Evolutionary conservation across 2,113 vertebrate genomes (phyloP).

Genomic region (Camelus dromedarius): DNA sequence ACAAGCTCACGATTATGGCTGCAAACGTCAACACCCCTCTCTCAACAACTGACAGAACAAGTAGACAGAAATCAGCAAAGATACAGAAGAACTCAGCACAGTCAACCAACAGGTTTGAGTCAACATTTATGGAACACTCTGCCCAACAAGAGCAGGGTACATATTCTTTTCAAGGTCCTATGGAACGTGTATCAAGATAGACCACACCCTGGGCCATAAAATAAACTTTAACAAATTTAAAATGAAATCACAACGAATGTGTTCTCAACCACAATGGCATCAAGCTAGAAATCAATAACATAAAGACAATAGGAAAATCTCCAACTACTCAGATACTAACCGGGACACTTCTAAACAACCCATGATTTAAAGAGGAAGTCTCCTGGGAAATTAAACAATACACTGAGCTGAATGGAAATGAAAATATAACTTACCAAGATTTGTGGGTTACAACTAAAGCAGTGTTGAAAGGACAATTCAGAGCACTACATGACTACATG

Average conservation of each 20-base stretch:
- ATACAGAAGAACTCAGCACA: background rate
- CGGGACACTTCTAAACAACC: background rate
- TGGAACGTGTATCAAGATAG: background rate
- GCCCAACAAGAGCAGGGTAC: background rate
- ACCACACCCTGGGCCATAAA: background rate
- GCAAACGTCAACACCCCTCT: background rate
- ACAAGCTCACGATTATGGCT: background rate
- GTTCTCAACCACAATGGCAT: background rate
- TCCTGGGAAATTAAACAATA: background rate
- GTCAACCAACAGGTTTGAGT: background rate
- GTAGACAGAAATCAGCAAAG: background rate
- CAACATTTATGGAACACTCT: background rate
- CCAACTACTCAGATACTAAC: background rate
- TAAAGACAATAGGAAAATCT: background rate
- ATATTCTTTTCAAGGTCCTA: background rate
- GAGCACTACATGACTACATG: background rate
- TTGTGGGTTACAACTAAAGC: background rate
- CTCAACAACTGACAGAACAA: background rate
- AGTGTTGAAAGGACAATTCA: background rate
- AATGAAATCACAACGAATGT: background rate
- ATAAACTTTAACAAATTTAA: background rate
- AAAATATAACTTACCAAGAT: background rate
- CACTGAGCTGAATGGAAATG: background rate
- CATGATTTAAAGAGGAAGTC: background rate
- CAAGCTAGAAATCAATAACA: background rate